Percentiles rank a stretch among this genome's conserved stretches.
Conservation (phyloP, 2,888 invertebrate genomes). For the Pterobdella sp. region DNA sequence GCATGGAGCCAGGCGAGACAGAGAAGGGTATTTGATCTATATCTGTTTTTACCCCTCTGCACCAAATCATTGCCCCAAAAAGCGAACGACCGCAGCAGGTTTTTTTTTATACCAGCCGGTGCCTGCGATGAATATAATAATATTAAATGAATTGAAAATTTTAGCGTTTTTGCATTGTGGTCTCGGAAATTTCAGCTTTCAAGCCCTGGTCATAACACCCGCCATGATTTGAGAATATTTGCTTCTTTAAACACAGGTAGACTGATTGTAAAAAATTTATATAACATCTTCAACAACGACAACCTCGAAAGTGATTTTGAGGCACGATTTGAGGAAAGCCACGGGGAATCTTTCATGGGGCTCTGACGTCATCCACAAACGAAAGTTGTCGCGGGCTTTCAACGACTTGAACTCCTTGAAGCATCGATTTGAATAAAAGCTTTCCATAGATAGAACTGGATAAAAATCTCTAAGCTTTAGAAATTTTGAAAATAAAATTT, state of each 20-base stretch:
- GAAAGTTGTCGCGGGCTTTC: constrained; percentile 57
- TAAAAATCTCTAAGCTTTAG: too few relatives aligned
- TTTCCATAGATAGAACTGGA: too few relatives aligned
- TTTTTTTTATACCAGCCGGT: constrained; percentile 76
- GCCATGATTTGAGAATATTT: too few relatives aligned
- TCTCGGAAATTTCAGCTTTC: too few relatives aligned
- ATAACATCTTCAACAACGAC: neutral
- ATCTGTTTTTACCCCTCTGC: constrained; percentile 45
- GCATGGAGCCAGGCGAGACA: constrained; percentile 81
- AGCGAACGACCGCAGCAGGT: constrained; percentile 66
- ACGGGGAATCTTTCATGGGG: constrained; percentile 68
- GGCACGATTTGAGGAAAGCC: constrained; percentile 66
- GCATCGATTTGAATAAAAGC: neutral
- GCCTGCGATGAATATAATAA: too few relatives aligned
- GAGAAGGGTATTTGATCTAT: constrained; percentile 58
- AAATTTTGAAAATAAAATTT: too few relatives aligned
- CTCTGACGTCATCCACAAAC: constrained; percentile 80
- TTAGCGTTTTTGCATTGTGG: too few relatives aligned
- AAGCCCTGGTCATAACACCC: too few relatives aligned
- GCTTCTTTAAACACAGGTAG: neutral
- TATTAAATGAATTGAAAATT: too few relatives aligned
- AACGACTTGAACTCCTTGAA: constrained; percentile 56
- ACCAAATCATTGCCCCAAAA: constrained; percentile 60
- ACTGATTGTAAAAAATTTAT: neutral
- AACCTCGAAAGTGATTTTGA: constrained; percentile 69